Conservation (phyloP, 2,113 vertebrate genomes). For the Apus apus region DNA sequence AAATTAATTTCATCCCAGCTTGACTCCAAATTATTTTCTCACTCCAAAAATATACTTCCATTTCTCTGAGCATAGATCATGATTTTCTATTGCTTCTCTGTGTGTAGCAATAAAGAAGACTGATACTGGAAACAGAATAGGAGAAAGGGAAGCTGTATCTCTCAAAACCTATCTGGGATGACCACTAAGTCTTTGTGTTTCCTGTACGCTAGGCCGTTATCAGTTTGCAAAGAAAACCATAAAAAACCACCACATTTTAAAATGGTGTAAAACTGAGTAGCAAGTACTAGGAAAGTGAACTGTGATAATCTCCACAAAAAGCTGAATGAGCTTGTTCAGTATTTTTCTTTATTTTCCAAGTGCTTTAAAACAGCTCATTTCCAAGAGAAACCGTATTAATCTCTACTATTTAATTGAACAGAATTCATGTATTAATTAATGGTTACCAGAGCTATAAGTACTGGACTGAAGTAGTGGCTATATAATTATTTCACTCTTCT, state of each 20-base stretch:
- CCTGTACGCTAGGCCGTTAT: not conserved
- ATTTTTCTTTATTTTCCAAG: conserved; percentile 40
- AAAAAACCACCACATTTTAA: not conserved
- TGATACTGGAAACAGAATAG: not conserved
- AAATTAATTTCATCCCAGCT: not conserved
- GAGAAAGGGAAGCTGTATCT: not conserved
- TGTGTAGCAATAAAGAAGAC: not conserved
- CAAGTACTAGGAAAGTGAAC: not conserved
- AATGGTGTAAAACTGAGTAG: not conserved
- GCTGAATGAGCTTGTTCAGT: conserved; percentile 39
- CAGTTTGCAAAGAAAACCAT: not conserved
- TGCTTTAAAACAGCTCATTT: conserved; percentile 35
- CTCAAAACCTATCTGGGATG: not conserved
- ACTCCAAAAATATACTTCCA: not conserved
- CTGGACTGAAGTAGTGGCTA: not conserved
- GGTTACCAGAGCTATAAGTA: conserved; percentile 34
- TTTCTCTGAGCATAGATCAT: not conserved
- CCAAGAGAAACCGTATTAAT: conserved; percentile 45
- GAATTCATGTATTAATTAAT: conserved; percentile 5
- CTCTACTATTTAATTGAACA: conserved; percentile 30
- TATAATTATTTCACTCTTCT: not conserved
- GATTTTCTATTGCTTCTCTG: not conserved
- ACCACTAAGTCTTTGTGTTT: not conserved
- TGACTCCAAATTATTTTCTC: not conserved
- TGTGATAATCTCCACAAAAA: conserved; percentile 34